Conservation (phyloP, 2,113 vertebrate genomes). For the Toxotes jaculatrix region DNA sequence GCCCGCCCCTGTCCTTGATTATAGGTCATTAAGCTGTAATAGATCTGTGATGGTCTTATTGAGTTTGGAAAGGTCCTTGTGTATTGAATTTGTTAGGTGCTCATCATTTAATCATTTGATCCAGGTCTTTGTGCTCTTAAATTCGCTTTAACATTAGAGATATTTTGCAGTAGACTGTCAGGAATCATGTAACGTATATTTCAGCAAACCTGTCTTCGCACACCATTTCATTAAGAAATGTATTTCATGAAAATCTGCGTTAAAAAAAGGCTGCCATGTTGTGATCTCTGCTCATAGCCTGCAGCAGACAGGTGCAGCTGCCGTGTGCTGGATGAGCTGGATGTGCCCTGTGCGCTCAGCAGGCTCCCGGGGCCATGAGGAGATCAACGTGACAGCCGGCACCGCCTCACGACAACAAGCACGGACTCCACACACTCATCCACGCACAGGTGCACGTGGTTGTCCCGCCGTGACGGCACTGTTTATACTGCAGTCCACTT, state of each 20-base stretch:
- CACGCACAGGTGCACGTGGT: conserved; percentile 64
- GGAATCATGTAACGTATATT: too few species aligned
- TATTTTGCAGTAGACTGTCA: too few species aligned
- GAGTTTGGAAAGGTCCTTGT: neutral
- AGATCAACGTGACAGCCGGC: conserved; percentile 82
- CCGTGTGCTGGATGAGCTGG: conserved; percentile 52
- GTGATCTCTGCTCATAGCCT: neutral
- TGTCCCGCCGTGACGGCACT: neutral
- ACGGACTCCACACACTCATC: conserved; percentile 7
- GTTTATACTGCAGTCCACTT: neutral
- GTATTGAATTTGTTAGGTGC: too few species aligned
- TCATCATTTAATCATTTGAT: too few species aligned
- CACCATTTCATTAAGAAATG: neutral
- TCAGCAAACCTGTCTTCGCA: too few species aligned
- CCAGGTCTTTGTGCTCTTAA: too few species aligned
- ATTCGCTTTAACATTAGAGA: too few species aligned
- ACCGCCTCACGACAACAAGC: conserved; percentile 64
- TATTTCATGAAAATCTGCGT: too few species aligned
- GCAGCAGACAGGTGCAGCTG: conserved; percentile 60
- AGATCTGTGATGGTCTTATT: neutral
- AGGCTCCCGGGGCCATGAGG: conserved; percentile 76
- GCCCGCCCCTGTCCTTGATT: neutral
- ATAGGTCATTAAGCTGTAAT: neutral
- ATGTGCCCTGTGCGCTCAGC: conserved; percentile 52
- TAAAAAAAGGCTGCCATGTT: neutral